phyloP scores from a whole-genome alignment of 2,113 vertebrate species.

The Pitta sordida region DNA sequence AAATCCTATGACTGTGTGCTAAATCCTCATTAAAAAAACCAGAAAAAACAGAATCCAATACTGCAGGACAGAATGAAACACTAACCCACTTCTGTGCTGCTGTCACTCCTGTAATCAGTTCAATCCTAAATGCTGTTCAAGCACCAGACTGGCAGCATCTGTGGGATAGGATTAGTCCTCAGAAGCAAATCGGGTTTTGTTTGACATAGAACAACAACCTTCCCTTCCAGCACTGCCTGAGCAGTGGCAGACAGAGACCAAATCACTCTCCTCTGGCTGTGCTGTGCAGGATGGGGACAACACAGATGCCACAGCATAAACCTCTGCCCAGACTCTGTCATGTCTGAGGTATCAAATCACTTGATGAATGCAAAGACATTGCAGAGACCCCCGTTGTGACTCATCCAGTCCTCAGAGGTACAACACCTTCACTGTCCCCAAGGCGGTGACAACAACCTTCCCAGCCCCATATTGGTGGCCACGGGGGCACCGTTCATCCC shows the following conservation, averaged over 20 bases:
- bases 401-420: not conserved
- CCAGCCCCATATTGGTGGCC: not conserved
- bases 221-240: not conserved
- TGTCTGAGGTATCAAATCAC: not conserved
- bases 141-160: not conserved
- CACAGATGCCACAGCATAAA: not conserved
- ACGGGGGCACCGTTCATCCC: not conserved
- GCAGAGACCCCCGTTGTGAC: not conserved
- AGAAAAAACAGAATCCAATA: not conserved
- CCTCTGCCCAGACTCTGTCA: not conserved
- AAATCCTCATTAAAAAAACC: not conserved
- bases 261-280: rapidly evolving
- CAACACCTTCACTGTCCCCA: not conserved
- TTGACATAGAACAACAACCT: not conserved
- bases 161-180: not conserved
- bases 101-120: not conserved
- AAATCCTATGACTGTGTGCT: not conserved
- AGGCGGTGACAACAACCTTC: not conserved
- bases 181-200: not conserved
- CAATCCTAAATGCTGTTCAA: not conserved
- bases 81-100: not conserved
- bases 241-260: not conserved
- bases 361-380: not conserved
- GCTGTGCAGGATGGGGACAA: not conserved
- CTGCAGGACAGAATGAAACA: not conserved